Evolutionary conservation across 2,888 invertebrate genomes (phyloP).

Genomic region (Hydraecia micacea): DNA sequence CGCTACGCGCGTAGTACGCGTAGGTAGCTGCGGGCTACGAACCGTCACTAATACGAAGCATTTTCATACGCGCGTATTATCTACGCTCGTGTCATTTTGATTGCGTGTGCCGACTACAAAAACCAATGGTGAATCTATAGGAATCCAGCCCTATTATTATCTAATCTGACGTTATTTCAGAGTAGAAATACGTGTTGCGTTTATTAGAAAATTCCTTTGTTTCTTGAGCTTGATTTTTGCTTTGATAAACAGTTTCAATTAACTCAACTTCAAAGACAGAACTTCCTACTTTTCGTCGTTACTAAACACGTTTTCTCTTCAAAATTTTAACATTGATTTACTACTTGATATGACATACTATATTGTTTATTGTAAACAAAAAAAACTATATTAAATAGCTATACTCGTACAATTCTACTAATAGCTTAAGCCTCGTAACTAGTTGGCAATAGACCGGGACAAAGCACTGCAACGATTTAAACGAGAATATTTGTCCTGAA

Average conservation of each 20-base stretch:
- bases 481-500: conserved; percentile 3
- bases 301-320: neutral
- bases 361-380: neutral
- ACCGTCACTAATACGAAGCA: conserved; percentile 3
- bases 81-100: conserved; percentile 13
- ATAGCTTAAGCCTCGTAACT: neutral
- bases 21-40: neutral
- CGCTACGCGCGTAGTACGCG: neutral
- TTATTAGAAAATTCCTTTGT: neutral
- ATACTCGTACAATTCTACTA: neutral
- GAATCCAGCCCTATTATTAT: neutral
- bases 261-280: neutral
- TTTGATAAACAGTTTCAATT: neutral
- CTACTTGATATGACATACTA: neutral
- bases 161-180: neutral
- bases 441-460: neutral
- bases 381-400: neutral
- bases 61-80: conserved; percentile 16
- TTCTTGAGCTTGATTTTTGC: neutral
- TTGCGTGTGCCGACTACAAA: neutral
- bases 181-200: neutral
- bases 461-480: conserved; percentile 18
- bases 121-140: neutral
- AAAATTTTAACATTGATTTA: neutral
- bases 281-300: neutral